phyloP scores from a whole-genome alignment of 2,888 invertebrate genomes.

The Tolmerus cingulatus region DNA sequence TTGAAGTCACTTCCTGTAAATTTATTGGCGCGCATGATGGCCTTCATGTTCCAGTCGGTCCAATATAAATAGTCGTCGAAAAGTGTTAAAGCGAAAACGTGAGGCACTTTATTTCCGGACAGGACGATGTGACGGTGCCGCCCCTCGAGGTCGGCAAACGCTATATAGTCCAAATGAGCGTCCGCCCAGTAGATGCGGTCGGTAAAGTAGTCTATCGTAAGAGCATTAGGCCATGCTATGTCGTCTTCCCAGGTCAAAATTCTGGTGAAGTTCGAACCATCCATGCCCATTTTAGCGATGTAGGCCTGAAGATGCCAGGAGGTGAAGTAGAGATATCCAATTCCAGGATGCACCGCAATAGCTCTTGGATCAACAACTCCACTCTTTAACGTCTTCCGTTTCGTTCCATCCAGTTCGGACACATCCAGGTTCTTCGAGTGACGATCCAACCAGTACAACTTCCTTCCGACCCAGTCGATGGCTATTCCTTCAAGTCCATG shows the following conservation, averaged over 20 bases:
- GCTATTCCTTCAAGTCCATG: slow-evolving; percentile 97
- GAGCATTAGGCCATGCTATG: slow-evolving; percentile 98
- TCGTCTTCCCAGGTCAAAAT: slow-evolving; percentile 93
- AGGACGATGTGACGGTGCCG: slow-evolving; percentile 83
- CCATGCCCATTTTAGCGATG: slow-evolving; percentile 97
- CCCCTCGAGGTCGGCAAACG: slow-evolving; percentile 92
- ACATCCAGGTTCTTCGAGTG: slow-evolving; percentile 96
- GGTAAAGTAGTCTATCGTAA: slow-evolving; percentile 96
- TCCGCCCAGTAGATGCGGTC: slow-evolving; percentile 97
- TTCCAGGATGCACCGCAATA: slow-evolving; percentile 92
- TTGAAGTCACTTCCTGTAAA: slow-evolving; percentile 81
- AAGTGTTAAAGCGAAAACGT: slow-evolving; percentile 92
- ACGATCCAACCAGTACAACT: slow-evolving; percentile 96
- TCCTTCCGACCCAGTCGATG: slow-evolving; percentile 95
- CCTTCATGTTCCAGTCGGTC: slow-evolving; percentile 98
- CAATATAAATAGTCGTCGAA: slow-evolving; percentile 95
- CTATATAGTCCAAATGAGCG: slow-evolving; percentile 97
- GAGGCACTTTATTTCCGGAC: slow-evolving; percentile 84
- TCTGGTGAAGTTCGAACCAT: slow-evolving; percentile 88
- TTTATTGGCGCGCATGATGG: slow-evolving; percentile 90
- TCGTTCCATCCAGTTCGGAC: slow-evolving; percentile 90
- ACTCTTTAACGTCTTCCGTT: slow-evolving; percentile 86
- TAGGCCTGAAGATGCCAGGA: slow-evolving; percentile 97
- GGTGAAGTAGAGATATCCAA: slow-evolving; percentile 91
- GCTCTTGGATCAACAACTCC: slow-evolving; percentile 94